phyloP scores from a whole-genome alignment of 2,888 invertebrate species.

The Drosophila cracens region DNA sequence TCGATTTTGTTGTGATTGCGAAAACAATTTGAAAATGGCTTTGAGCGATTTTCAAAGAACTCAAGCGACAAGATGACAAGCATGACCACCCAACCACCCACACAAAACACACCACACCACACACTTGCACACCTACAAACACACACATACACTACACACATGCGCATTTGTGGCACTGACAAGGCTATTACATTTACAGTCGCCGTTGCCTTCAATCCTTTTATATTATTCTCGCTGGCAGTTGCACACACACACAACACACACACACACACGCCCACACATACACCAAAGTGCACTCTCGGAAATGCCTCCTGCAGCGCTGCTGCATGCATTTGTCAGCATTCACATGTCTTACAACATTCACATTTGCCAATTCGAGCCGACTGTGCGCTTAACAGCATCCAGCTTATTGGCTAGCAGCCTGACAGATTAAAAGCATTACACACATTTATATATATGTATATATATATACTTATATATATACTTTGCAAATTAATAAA shows the following conservation, averaged over 20 bases:
- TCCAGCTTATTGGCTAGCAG: conserved; percentile 20
- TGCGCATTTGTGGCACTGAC: conserved; percentile 29
- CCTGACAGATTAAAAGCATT: neutral
- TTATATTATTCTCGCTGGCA: conserved; percentile 31
- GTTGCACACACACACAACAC: conserved; percentile 4
- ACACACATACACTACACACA: conserved; percentile 16
- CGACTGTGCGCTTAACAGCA: conserved; percentile 13
- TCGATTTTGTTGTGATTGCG: conserved; percentile 75
- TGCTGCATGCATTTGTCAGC: conserved; percentile 36
- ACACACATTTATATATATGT: neutral
- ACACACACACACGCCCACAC: neutral
- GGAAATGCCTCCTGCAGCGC: conserved; percentile 22
- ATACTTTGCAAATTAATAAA: neutral
- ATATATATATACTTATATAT: neutral
- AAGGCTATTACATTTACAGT: conserved; percentile 25
- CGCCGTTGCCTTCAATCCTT: conserved; percentile 37
- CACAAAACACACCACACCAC: neutral
- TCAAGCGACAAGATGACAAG: conserved; percentile 64
- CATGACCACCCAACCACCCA: conserved; percentile 40
- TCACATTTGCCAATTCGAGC: conserved; percentile 41
- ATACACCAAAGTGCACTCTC: conserved; percentile 29
- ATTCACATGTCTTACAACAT: conserved; percentile 18
- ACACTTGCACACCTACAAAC: neutral
- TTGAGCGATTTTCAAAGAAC: conserved; percentile 66
- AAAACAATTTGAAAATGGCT: conserved; percentile 78